These are phyloP conservation scores for Lomographa bimaculata DNA, from an alignment of 2,888 invertebrate genomes.

Conservation along the genomic window DNA sequence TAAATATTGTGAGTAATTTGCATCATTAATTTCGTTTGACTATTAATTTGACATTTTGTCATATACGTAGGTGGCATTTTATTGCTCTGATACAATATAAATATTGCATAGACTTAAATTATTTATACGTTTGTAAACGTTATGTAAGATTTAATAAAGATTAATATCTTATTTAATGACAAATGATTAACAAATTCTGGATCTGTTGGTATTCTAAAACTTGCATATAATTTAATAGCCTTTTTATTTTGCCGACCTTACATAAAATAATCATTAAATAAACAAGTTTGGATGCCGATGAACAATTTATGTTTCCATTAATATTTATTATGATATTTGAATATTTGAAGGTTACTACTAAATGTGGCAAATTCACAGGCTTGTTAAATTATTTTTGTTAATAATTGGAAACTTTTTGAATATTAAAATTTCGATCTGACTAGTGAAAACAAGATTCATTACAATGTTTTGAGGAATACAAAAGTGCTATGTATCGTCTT, in stretches of 20 bases:
- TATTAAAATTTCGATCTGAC: too few species aligned
- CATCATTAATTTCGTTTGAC: too few species aligned
- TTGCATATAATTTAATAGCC: slow-evolving; percentile 13
- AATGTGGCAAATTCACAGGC: slow-evolving; percentile 11
- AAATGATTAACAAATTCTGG: slow-evolving; percentile 13
- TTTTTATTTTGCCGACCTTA: slow-evolving; percentile 17
- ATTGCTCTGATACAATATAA: slow-evolving; percentile 1
- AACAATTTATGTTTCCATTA: slow-evolving; percentile 22
- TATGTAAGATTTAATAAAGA: slow-evolving; percentile 5
- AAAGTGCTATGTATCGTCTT: too few species aligned
- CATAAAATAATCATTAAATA: slow-evolving; percentile 21
- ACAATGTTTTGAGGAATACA: too few species aligned
- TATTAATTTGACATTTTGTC: neutral
- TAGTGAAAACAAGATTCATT: too few species aligned
- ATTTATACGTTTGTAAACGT: slow-evolving; percentile 5
- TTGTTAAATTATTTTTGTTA: slow-evolving; percentile 11
- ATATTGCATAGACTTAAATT: slow-evolving; percentile 7
- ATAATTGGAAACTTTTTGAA: slow-evolving; percentile 1
- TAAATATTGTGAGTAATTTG: too few species aligned
- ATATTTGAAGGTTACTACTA: slow-evolving; percentile 18
- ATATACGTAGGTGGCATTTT: slow-evolving; percentile 21
- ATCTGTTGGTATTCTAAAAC: neutral
- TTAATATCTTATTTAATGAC: slow-evolving; percentile 13
- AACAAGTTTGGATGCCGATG: slow-evolving; percentile 19
- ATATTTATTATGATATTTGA: slow-evolving; percentile 20